Evolutionary conservation across 2,113 vertebrate genomes (phyloP).

Genomic region (Uria aalge): DNA sequence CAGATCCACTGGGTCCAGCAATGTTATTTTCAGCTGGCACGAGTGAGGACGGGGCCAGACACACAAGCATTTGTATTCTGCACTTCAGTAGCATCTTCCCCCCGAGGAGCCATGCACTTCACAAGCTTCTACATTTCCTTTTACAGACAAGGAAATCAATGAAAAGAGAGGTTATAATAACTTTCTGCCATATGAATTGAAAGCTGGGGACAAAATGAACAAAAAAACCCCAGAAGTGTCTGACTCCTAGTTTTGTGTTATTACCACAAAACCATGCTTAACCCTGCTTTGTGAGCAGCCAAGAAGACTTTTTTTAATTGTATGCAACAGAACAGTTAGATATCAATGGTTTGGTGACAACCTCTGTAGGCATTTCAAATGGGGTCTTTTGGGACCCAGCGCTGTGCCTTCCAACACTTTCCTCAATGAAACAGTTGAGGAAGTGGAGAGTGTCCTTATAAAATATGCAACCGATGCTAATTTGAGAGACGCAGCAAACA

Average conservation of each 20-base stretch:
- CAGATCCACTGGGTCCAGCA: background rate
- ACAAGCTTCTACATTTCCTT: background rate
- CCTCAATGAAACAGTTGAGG: too few relatives aligned
- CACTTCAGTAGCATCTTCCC: background rate
- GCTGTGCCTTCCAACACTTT: background rate
- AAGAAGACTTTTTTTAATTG: background rate
- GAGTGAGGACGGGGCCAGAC: background rate
- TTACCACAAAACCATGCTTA: background rate
- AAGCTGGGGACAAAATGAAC: background rate
- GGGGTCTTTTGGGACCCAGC: background rate
- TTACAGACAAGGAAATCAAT: background rate
- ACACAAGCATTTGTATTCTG: background rate
- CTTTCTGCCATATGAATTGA: background rate
- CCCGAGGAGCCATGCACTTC: background rate
- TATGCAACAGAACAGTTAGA: accelerated
- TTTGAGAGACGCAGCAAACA: background rate
- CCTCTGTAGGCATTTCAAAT: background rate
- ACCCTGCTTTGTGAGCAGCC: accelerated
- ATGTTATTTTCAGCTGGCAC: accelerated
- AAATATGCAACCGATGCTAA: background rate
- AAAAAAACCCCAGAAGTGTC: background rate
- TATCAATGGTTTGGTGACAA: background rate
- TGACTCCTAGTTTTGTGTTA: background rate
- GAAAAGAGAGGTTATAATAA: background rate
- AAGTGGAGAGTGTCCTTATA: background rate